Percentiles rank a stretch among this genome's conserved stretches.
Conservation (phyloP, 1,140 invertebrate species). For the Drosophila nasuta region DNA sequence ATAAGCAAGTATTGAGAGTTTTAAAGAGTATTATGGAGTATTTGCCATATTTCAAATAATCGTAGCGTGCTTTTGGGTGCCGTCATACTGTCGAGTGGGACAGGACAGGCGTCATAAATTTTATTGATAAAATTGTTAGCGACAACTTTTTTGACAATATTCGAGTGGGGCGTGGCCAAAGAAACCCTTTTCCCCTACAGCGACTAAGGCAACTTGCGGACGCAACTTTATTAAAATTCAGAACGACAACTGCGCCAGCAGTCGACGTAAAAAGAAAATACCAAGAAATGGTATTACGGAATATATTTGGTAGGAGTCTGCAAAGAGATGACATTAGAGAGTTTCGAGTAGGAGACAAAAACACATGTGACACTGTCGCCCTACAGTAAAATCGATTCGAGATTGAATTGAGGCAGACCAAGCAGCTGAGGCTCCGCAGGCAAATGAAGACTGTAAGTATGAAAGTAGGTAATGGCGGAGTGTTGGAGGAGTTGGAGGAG, state of each 20-base stretch:
- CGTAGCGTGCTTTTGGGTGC: slow-evolving; percentile 4
- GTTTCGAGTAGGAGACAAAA: slow-evolving; percentile 8
- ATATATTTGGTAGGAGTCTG: slow-evolving; percentile 37
- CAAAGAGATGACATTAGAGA: background rate
- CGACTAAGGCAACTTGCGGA: slow-evolving; percentile 28
- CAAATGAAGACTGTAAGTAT: slow-evolving; percentile 23
- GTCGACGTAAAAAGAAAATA: slow-evolving; percentile 50
- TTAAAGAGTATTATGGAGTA: background rate
- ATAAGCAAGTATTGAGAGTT: background rate
- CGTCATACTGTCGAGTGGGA: background rate
- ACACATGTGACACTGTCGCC: slow-evolving; percentile 45
- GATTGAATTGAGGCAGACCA: slow-evolving; percentile 31
- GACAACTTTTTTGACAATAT: slow-evolving; percentile 50
- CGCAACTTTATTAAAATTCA: slow-evolving; percentile 78
- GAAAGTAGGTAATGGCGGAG: background rate
- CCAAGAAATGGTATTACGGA: slow-evolving; percentile 67
- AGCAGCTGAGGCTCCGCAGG: background rate
- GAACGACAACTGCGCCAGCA: slow-evolving; percentile 53
- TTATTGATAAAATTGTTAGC: slow-evolving; percentile 57
- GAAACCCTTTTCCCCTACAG: slow-evolving; percentile 34
- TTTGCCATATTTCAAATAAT: background rate
- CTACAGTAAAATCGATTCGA: slow-evolving; percentile 41
- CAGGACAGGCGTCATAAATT: slow-evolving; percentile 40
- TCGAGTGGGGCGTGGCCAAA: slow-evolving; percentile 26
- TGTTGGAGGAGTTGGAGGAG: background rate